Evolutionary conservation across 53 echinoderm and acorn worm species (phyloP).

Genomic region (Arbacia lixula): DNA sequence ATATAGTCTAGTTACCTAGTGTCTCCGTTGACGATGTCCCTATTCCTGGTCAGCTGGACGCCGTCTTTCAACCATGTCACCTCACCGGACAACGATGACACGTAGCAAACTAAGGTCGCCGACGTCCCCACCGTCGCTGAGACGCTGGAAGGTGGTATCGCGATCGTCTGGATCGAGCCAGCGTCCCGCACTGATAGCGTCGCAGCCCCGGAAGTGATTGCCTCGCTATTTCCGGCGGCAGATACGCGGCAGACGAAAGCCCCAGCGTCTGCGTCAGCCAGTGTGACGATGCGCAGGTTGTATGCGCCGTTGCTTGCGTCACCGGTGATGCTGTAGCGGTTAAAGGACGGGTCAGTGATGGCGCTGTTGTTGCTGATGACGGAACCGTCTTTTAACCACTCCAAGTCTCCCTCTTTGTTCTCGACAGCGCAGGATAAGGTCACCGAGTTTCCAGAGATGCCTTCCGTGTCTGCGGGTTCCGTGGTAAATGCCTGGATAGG

Average conservation of each 20-base stretch:
- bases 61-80: slow-evolving; percentile 82
- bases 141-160: slow-evolving; percentile 70
- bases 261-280: slow-evolving; percentile 68
- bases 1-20: slow-evolving; percentile 43
- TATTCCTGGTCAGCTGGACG: slow-evolving; percentile 70
- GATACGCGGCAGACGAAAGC: slow-evolving; percentile 79
- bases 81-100: slow-evolving; percentile 78
- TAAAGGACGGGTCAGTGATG: slow-evolving; percentile 69
- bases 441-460: slow-evolving; percentile 66
- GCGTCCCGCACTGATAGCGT: slow-evolving; percentile 52
- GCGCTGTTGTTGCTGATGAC: slow-evolving; percentile 73
- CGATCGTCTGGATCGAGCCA: slow-evolving; percentile 61
- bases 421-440: slow-evolving; percentile 71
- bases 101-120: slow-evolving; percentile 69
- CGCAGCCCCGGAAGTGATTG: slow-evolving; percentile 64
- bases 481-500: slow-evolving; percentile 76
- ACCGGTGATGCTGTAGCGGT: slow-evolving; percentile 80
- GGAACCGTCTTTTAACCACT: slow-evolving; percentile 77
- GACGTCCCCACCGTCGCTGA: slow-evolving; percentile 69
- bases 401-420: slow-evolving; percentile 85
- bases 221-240: slow-evolving; percentile 66
- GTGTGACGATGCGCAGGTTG: slow-evolving; percentile 80
- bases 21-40: slow-evolving; percentile 56
- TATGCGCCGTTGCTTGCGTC: slow-evolving; percentile 68
- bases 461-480: slow-evolving; percentile 66